Evolutionary conservation across 2,113 vertebrate species (phyloP).

Genomic region (rat (Rattus norvegicus)): DNA sequence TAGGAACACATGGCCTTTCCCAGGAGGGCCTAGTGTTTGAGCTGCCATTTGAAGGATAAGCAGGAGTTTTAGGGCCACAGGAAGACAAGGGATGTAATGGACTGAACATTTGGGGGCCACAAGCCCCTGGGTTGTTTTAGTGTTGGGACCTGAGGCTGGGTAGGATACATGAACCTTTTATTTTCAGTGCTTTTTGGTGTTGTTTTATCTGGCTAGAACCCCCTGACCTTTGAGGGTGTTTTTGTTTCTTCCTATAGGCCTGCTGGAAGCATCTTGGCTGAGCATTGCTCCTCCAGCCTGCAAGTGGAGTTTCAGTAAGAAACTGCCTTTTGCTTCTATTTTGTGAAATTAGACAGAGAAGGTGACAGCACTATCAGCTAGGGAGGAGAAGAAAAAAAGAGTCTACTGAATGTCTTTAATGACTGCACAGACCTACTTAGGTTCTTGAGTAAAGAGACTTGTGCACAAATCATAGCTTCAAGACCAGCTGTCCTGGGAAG

Average conservation of each 20-base stretch:
- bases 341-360: conserved; percentile 46
- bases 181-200: conserved; percentile 17
- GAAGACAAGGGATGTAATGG: background rate
- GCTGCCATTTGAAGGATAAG: background rate
- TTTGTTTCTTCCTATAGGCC: background rate
- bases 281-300: background rate
- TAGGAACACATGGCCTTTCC: background rate
- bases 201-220: conserved; percentile 2
- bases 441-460: background rate
- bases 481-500: background rate
- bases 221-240: conserved; percentile 10
- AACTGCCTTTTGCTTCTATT: conserved; percentile 39
- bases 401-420: background rate
- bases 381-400: background rate
- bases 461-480: background rate
- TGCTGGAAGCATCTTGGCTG: background rate
- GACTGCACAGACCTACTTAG: background rate
- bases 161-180: conserved; percentile 26
- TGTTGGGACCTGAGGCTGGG: background rate
- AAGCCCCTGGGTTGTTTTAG: conserved; percentile 22
- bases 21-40: background rate
- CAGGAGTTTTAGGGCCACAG: conserved; percentile 36
- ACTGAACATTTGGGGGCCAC: background rate
- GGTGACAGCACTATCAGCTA: background rate
- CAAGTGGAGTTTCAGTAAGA: background rate